Evolutionary conservation across 2,113 vertebrate species (phyloP), one percentile per base, ranked within the genome.

Genomic region (Lampris incognitus): DNA sequence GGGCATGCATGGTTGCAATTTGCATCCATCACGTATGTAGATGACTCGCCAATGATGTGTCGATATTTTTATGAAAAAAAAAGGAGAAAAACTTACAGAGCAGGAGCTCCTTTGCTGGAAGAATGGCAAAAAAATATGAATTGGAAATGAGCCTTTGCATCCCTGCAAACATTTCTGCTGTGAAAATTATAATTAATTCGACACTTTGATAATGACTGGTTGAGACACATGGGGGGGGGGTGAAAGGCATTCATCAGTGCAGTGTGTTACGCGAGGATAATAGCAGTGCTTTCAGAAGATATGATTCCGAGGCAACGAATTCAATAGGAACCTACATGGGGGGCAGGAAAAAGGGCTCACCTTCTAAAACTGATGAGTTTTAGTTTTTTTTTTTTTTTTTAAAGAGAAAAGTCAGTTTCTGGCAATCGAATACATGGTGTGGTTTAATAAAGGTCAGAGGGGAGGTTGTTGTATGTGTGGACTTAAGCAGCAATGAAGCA

Each of bases 141-240:
- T 66, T 87, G 79, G 67, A 88, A 89, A 90, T 84, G 73, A 86
- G 72, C 81, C 85, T 87, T 77, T 64, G 83, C 84, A 77, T 69
- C 78, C 65, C 71, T 67, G 49, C 77, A 82, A 84, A 79, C 69
- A 74, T 79, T 83, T 88, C 85, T 86, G 87, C 85, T 89, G 91
- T 78, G 88, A 85, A 86, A 82, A 86, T 78, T 81, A 82, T 91
- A 88, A 92, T 91, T 90, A 90, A 92, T 90, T 91, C 88, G 88
- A 84, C 86, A 86, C 79, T 86, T 74, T 88, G 85, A 89, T 91
- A 89, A 89, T 89, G 85, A 88, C 78, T 82, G 73, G 81, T 74
- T 87, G 83, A 69, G 80, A 86, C 88, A 76, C 85, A 80, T 79
- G 61, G 84, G 63, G 65, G 85, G 70, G 72, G 71, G 58, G 73